phyloP scores from a whole-genome alignment of 2,797 vertebrate species.

The Tauraco hartlaubi region DNA sequence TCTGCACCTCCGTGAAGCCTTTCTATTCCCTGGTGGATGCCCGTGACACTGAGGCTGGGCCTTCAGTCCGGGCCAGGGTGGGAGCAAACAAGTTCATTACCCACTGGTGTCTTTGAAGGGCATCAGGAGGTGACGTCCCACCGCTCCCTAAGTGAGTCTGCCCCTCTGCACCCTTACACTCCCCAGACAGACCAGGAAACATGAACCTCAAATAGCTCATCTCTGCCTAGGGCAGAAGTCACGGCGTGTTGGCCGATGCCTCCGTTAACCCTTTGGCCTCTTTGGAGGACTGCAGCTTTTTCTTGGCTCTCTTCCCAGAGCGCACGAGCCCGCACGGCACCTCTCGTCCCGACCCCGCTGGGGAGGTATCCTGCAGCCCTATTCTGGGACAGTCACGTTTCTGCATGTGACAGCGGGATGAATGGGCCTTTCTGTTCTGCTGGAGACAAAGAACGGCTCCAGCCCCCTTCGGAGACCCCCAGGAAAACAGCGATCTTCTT shows the following conservation, averaged over 20 bases:
- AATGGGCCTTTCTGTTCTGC: constrained; percentile 36
- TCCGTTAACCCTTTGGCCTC: not conserved
- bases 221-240: not conserved
- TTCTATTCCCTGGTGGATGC: not conserved
- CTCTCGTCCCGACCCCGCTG: not conserved
- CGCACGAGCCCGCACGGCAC: not conserved
- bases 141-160: not conserved
- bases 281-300: not conserved
- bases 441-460: not conserved
- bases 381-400: constrained; percentile 34
- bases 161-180: not conserved
- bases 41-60: not conserved
- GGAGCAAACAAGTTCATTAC: not conserved
- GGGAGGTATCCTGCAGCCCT: not conserved
- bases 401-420: constrained; percentile 41
- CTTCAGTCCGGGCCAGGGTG: not conserved
- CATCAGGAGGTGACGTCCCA: not conserved
- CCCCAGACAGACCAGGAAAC: not conserved
- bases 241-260: rapidly evolving
- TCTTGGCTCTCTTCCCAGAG: not conserved
- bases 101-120: too few species aligned
- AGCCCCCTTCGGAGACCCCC: not conserved
- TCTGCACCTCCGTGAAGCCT: not conserved
- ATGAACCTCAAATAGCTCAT: not conserved
- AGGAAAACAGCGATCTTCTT: not conserved